Percentiles rank a stretch among this genome's conserved stretches.
phyloP scores from a whole-genome alignment of 2,113 vertebrate genomes.

The Cacatua alba region DNA sequence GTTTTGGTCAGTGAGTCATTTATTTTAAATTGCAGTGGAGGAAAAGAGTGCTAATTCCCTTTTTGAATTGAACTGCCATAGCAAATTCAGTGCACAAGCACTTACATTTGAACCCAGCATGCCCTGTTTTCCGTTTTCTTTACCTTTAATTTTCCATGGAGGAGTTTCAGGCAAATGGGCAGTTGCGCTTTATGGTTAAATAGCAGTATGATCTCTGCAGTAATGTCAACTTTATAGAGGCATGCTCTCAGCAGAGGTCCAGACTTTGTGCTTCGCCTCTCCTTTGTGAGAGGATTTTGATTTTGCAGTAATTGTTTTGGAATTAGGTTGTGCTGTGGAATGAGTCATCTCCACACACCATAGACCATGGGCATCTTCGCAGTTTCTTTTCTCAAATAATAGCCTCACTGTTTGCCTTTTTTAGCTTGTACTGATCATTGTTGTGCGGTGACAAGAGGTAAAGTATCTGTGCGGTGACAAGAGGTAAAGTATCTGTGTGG shows the following conservation, averaged over 20 bases:
- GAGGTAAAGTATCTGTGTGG: background rate
- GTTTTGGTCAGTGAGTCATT: slow-evolving; percentile 43
- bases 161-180: background rate
- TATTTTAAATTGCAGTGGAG: slow-evolving; percentile 27
- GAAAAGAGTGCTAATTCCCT: slow-evolving; percentile 7
- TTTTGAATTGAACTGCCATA: background rate
- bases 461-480: background rate
- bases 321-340: slow-evolving; percentile 55
- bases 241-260: slow-evolving; percentile 22
- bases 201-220: background rate
- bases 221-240: slow-evolving; percentile 3
- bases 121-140: background rate
- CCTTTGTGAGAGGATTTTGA: slow-evolving; percentile 37
- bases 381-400: slow-evolving; percentile 26
- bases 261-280: background rate
- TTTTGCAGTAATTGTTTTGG: slow-evolving; percentile 58
- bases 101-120: background rate
- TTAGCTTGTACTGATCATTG: background rate
- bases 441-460: slow-evolving; percentile 5
- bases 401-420: background rate
- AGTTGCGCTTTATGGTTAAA: background rate
- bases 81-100: background rate
- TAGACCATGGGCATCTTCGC: slow-evolving; percentile 31
- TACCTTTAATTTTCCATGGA: slow-evolving; percentile 7
- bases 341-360: slow-evolving; percentile 55